Evolutionary conservation across 2,888 invertebrate species (phyloP), one percentile per base, ranked within the genome.

Genomic region (Himalopsyche anomala): DNA sequence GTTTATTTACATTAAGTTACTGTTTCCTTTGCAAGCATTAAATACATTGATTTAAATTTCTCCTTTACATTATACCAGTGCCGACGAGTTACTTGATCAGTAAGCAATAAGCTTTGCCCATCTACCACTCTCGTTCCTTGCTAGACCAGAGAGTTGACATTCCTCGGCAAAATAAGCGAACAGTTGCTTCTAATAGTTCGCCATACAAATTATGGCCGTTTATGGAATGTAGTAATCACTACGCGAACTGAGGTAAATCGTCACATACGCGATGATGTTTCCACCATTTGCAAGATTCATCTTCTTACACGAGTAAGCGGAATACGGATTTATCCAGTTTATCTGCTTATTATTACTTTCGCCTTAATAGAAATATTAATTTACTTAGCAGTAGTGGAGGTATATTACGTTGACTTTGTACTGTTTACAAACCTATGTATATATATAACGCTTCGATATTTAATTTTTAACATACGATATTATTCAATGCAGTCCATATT

Each of bases 101-200:
- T 74, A 15, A 74, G 74, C 38, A 15, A 74, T 28, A 74, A 36
- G 15, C 38, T 28, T 19, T 74, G 74, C 36, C 15, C 74, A 74
- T 74, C 36, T 15, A 74, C 74, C 74, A 74, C 36, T 74, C 36
- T 74, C 74, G 74, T 74, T 36, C 36, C 28, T 36, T 12, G 74
- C 74, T 36, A 74, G 36, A 74, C 74, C 74, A 74, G 74, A 74
- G 74, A 74, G 74, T 74, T 74, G 74, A 74, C 74, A 74, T 74
- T 74, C 74, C 74, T 74, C 36, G 9, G 36, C 74, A 38, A 36
- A 74, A 36, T 74, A 15, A 74, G 38, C 74, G 74, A 36, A 74
- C 74, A 74, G 74, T 74, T 74, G 74, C 74, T 74, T 74, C 74
- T 74, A 74, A 74, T 74, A 36, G 38, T 74, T 74, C 4, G 74